These are phyloP conservation scores for Buceros bicornis DNA, from an alignment of 2,797 vertebrate species.

Conservation along the genomic window DNA sequence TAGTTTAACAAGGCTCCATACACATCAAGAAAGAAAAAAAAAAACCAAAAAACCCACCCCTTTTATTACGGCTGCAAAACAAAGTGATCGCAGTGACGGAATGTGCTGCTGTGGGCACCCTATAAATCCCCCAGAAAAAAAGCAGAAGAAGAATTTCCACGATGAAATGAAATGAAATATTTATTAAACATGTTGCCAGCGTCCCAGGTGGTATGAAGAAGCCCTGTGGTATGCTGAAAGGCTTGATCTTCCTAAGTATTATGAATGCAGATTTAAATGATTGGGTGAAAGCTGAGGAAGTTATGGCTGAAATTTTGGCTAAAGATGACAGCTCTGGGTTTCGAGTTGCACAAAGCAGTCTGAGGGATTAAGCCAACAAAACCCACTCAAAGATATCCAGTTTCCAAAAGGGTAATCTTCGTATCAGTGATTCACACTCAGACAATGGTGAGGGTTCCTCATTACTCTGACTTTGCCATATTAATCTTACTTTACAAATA, in stretches of 20 bases:
- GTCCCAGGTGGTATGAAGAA: constrained; percentile 82
- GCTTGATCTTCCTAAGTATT: constrained; percentile 84
- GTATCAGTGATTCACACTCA: constrained; percentile 77
- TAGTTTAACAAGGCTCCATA: constrained; percentile 77
- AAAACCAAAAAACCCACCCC: constrained; percentile 19
- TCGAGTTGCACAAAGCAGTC: constrained; percentile 83
- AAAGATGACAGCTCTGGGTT: constrained; percentile 85
- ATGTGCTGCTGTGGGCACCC: constrained; percentile 60
- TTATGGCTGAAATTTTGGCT: constrained; percentile 87
- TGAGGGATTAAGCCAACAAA: constrained; percentile 86
- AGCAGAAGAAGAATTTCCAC: constrained; percentile 26
- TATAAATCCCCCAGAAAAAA: constrained; percentile 36
- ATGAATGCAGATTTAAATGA: constrained; percentile 82
- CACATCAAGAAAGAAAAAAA: constrained; percentile 61
- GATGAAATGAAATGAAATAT: constrained; percentile 81
- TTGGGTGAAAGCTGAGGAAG: constrained; percentile 84
- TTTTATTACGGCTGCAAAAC: constrained; percentile 81
- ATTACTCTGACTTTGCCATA: constrained; percentile 79
- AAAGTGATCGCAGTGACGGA: constrained; percentile 74
- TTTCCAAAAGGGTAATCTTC: constrained; percentile 85
- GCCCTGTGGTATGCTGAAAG: constrained; percentile 82
- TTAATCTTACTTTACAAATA: constrained; percentile 87
- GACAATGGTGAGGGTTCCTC: constrained; percentile 78
- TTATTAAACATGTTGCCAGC: constrained; percentile 79
- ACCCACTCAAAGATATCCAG: constrained; percentile 84